A percentile compares a stretch with the other conserved stretches of the same genome.
These are phyloP conservation scores for Chlamydotis undulata DNA, from an alignment of 2,113 vertebrate genomes.

Conservation along the genomic window DNA sequence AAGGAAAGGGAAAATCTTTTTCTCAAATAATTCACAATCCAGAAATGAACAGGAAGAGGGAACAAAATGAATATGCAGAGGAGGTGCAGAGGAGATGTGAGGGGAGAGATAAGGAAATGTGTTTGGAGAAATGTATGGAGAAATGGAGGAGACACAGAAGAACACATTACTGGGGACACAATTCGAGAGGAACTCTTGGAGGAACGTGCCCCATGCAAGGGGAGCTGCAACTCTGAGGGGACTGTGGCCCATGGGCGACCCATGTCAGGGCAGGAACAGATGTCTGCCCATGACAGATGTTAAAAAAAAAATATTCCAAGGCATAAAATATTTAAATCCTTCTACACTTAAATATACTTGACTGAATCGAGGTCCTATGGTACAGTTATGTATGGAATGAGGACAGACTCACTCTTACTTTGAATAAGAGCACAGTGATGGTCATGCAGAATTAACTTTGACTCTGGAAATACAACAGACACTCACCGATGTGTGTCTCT, in stretches of 20 bases:
- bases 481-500: background rate
- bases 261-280: background rate
- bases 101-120: fast-evolving
- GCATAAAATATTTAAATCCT: background rate
- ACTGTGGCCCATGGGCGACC: background rate
- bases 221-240: background rate
- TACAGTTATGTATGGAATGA: background rate
- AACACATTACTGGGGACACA: background rate
- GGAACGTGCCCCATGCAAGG: background rate
- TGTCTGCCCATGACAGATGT: background rate
- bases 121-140: background rate
- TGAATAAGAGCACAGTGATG: background rate
- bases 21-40: background rate
- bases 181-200: background rate
- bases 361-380: background rate
- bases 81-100: background rate
- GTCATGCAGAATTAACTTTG: background rate
- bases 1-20: background rate
- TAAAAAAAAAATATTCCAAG: background rate
- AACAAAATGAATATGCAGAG: background rate
- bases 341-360: background rate
- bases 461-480: background rate
- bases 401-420: background rate
- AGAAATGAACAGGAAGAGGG: background rate
- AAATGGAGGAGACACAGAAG: background rate